Percentiles rank a stretch among this genome's conserved stretches.
phyloP scores from a whole-genome alignment of 2,888 invertebrate genomes.

The Mesoligia furuncula region DNA sequence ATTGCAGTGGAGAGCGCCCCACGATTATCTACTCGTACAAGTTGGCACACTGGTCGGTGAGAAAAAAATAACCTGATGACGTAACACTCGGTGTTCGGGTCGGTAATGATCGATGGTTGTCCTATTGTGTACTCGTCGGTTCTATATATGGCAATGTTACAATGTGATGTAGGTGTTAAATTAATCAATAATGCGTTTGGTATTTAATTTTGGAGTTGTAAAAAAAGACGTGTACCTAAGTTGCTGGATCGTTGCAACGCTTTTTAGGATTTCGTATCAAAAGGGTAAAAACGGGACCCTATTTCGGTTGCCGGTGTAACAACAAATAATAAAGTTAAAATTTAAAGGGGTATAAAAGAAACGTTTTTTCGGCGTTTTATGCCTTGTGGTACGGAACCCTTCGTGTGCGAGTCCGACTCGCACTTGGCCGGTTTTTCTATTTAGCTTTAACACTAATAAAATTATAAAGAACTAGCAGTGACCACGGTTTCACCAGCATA shows the following conservation, averaged over 20 bases:
- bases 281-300: too few species aligned
- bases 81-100: conserved; percentile 55
- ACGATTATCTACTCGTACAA: conserved; percentile 64
- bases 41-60: conserved; percentile 65
- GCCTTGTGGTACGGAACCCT: too few species aligned
- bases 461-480: background rate
- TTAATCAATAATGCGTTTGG: conserved; percentile 23
- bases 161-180: conserved; percentile 16
- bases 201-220: conserved; percentile 12
- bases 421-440: background rate
- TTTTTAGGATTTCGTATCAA: background rate
- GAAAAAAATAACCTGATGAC: conserved; percentile 66
- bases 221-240: background rate
- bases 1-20: conserved; percentile 59
- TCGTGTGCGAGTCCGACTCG: too few species aligned
- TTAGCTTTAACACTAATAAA: background rate
- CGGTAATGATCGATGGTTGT: conserved; percentile 66
- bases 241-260: background rate
- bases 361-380: too few species aligned
- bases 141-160: background rate
- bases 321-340: too few species aligned
- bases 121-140: conserved; percentile 35
- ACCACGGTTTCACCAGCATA: too few species aligned
- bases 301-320: too few species aligned
- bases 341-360: too few species aligned